These are phyloP conservation scores for Microtus montanus DNA, from an alignment of 2,113 vertebrate genomes.

Conservation along the genomic window DNA sequence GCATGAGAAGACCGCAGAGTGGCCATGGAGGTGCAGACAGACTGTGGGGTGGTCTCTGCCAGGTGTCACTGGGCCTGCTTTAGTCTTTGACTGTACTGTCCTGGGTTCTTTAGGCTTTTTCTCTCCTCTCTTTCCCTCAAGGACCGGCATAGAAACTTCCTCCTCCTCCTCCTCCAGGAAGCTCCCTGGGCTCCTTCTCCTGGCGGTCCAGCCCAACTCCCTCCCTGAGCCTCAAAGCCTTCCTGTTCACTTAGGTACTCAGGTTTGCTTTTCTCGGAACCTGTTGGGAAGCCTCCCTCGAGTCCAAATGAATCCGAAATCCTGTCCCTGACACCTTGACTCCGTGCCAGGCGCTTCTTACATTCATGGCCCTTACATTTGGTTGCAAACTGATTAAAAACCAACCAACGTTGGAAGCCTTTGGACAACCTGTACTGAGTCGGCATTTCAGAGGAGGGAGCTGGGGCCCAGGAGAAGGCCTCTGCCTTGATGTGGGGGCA, in stretches of 20 bases:
- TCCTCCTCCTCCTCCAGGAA: slow-evolving; percentile 12
- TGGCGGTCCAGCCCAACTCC: fast-evolving
- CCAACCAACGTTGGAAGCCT: fast-evolving
- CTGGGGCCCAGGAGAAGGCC: not conserved
- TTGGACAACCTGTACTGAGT: fast-evolving
- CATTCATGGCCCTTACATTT: fast-evolving
- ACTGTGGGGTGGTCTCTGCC: not conserved
- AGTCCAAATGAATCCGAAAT: fast-evolving
- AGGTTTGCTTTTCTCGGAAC: not conserved
- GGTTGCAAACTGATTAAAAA: not conserved
- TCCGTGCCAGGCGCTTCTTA: fast-evolving
- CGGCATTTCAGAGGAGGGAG: not conserved
- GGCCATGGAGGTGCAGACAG: not conserved
- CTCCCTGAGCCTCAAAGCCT: not conserved
- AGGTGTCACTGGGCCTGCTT: not conserved
- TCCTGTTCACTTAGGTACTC: not conserved
- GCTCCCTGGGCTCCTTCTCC: not conserved
- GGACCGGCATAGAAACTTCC: not conserved
- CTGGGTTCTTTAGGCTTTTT: not conserved
- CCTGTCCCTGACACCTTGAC: not conserved
- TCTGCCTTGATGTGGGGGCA: not conserved
- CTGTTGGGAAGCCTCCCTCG: not conserved
- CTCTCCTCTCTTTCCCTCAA: not conserved
- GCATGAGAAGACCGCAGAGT: not conserved
- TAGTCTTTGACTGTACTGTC: not conserved